A percentile compares a stretch with the other conserved stretches of the same genome.
Conservation (phyloP, 2,888 invertebrate species). For the Cephus spinipes region DNA sequence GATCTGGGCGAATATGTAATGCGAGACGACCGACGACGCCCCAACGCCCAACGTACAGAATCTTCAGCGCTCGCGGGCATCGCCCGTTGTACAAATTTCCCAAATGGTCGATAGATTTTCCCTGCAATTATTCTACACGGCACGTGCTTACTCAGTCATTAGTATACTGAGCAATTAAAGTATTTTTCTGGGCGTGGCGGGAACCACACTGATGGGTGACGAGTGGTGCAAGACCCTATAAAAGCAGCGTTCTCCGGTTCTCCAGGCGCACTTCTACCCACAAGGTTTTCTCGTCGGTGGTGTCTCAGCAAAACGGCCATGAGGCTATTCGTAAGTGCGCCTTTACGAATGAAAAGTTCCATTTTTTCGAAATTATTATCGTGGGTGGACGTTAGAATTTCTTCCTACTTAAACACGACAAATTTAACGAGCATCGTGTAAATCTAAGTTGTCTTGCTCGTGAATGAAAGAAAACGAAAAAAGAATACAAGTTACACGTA, state of each 20-base stretch:
- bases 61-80: not conserved
- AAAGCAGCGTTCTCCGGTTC: slow-evolving; percentile 40
- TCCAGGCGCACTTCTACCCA: slow-evolving; percentile 39
- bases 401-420: not conserved
- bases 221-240: slow-evolving; percentile 40
- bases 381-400: not conserved
- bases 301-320: slow-evolving; percentile 33
- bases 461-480: not conserved
- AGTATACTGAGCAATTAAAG: slow-evolving; percentile 32
- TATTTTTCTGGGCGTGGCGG: slow-evolving; percentile 38
- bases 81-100: not conserved
- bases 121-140: not conserved
- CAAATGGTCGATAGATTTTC: not conserved
- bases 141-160: not conserved
- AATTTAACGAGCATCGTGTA: not conserved
- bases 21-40: not conserved
- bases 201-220: slow-evolving; percentile 27
- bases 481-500: not conserved
- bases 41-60: not conserved
- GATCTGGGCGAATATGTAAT: not conserved
- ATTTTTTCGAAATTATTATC: not conserved
- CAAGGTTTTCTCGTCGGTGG: slow-evolving; percentile 37
- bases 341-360: slow-evolving; percentile 11
- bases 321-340: slow-evolving; percentile 43
- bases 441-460: not conserved